These are phyloP conservation scores for Anolis apletophallus DNA, from an alignment of 2,797 vertebrate genomes.

Conservation along the genomic window DNA sequence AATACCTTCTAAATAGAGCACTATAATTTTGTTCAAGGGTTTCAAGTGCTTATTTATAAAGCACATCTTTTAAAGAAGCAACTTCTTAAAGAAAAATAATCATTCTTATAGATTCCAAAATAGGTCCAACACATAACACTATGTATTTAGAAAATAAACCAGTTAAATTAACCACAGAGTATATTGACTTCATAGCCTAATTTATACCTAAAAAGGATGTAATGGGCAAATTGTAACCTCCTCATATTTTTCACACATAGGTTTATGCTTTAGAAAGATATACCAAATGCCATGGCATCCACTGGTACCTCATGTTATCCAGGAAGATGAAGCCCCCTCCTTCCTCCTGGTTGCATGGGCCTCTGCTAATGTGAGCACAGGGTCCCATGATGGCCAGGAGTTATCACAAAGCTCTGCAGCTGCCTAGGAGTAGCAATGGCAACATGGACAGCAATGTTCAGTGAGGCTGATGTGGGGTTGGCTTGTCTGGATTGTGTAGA, in stretches of 20 bases:
- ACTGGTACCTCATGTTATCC: no score
- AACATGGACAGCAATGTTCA: no score
- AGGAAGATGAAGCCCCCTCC: no score
- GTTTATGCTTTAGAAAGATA: neutral
- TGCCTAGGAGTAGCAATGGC: no score
- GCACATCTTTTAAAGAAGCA: conserved; percentile 21
- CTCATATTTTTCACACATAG: neutral
- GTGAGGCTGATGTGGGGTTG: no score
- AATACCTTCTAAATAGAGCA: conserved; percentile 45
- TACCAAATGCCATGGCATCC: no score
- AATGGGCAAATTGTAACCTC: neutral
- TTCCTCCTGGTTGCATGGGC: no score
- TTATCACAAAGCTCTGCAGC: no score
- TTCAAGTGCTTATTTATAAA: conserved; percentile 54
- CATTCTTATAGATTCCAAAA: conserved; percentile 38
- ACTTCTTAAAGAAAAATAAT: conserved; percentile 40
- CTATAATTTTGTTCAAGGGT: conserved; percentile 61
- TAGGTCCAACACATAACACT: conserved; percentile 9
- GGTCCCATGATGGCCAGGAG: no score
- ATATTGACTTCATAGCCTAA: neutral
- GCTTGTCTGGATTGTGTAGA: no score
- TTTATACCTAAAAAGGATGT: conserved; percentile 26
- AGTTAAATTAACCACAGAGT: conserved; percentile 30
- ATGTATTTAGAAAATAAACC: conserved; percentile 39
- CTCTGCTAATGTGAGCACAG: no score